Conservation (phyloP, 2,797 vertebrate genomes). For the Hippocampus kuda region DNA sequence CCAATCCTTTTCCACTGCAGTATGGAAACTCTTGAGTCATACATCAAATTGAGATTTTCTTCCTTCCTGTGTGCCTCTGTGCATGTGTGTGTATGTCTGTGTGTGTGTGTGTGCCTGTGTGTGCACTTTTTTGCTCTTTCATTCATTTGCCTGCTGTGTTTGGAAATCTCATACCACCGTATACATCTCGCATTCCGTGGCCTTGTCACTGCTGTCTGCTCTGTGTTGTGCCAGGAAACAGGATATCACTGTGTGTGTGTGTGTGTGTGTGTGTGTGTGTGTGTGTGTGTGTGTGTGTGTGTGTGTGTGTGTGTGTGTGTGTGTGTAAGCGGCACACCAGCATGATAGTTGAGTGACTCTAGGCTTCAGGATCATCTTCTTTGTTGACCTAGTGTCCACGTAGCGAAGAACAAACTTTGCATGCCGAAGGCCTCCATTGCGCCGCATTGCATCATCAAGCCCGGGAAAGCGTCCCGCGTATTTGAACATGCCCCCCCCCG, state of each 20-base stretch:
- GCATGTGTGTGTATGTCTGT: not conserved
- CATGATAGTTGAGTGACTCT: conserved; percentile 5
- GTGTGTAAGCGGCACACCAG: conserved; percentile 5
- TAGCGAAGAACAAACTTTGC: not conserved
- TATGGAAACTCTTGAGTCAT: not conserved
- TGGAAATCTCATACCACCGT: conserved; percentile 6
- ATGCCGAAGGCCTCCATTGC: conserved; percentile 32
- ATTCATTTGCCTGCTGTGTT: conserved; percentile 15
- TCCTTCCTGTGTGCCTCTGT: not conserved
- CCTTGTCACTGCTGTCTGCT: conserved; percentile 26
- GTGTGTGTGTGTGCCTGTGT: not conserved
- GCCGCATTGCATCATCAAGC: conserved; percentile 56
- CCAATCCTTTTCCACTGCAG: not conserved
- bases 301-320: conserved; percentile 12
- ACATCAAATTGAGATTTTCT: conserved; percentile 16
- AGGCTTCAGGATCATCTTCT: not conserved
- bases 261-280: conserved; percentile 8
- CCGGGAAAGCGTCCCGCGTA: conserved; percentile 21
- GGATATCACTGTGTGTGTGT: conserved; percentile 41
- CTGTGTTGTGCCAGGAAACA: conserved; percentile 53
- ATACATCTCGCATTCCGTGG: conserved; percentile 22
- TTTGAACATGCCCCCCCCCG: conserved; percentile 18
- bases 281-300: conserved; percentile 15
- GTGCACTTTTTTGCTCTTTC: conserved; percentile 9
- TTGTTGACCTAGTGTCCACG: not conserved